phyloP scores from a whole-genome alignment of 2,888 invertebrate species.

The Drosophila nigricruria region DNA sequence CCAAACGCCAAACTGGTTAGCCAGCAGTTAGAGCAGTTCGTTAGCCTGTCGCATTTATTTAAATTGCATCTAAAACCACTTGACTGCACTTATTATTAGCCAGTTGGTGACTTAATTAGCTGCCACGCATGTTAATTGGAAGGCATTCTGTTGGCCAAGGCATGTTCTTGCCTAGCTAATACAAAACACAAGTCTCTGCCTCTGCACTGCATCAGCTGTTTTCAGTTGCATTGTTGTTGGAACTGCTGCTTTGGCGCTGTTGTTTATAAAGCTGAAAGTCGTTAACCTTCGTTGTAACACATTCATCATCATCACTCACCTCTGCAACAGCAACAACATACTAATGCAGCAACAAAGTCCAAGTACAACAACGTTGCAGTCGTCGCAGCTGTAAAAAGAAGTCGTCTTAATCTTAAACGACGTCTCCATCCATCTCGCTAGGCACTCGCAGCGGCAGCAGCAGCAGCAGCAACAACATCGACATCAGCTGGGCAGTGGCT shows the following conservation, averaged over 20 bases:
- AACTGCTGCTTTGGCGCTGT: conserved; percentile 39
- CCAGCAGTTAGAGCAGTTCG: conserved; percentile 45
- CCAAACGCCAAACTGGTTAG: conserved; percentile 68
- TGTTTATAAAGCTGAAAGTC: conserved; percentile 80
- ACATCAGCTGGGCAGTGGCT: conserved; percentile 60
- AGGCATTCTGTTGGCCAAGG: neutral
- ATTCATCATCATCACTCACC: conserved; percentile 82
- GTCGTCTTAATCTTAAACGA: conserved; percentile 82
- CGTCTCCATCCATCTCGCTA: conserved; percentile 79
- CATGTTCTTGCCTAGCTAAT: conserved; percentile 15
- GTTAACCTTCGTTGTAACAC: conserved; percentile 83
- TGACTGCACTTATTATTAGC: conserved; percentile 69
- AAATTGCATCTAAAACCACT: conserved; percentile 72
- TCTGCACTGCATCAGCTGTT: conserved; percentile 69
- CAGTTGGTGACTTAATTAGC: conserved; percentile 78
- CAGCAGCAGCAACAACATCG: conserved; percentile 42
- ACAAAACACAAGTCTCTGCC: conserved; percentile 28
- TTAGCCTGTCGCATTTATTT: conserved; percentile 77
- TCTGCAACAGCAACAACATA: conserved; percentile 56
- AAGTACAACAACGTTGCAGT: conserved; percentile 54
- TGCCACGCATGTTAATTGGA: conserved; percentile 24
- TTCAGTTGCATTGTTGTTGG: conserved; percentile 25
- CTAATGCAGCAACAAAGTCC: conserved; percentile 44
- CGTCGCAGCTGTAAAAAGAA: conserved; percentile 77
- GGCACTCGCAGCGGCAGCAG: conserved; percentile 51